phyloP scores from a whole-genome alignment of 2,888 invertebrate genomes.

The Troides oblongomaculatus region DNA sequence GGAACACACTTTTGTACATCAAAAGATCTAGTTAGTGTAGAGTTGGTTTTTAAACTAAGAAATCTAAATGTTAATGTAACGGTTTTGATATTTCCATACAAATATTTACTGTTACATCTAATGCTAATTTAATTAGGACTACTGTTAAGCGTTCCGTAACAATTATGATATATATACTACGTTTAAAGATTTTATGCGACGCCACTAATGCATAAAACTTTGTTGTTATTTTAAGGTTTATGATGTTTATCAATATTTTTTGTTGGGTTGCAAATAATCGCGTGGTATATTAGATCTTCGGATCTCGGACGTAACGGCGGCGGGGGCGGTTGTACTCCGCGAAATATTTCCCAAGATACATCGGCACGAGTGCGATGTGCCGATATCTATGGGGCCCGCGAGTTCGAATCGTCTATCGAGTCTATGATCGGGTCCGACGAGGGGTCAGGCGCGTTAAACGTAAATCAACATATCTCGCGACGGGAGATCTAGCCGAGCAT shows the following conservation, averaged over 20 bases:
- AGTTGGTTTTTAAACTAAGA: conserved; percentile 51
- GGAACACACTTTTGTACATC: no score
- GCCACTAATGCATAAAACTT: no score
- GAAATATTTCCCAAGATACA: conserved; percentile 77
- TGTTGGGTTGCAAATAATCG: conserved; percentile 33
- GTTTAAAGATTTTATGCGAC: conserved; percentile 7
- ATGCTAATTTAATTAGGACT: conserved; percentile 65
- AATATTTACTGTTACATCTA: conserved; percentile 67
- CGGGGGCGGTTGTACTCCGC: conserved; percentile 51
- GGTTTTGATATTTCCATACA: conserved; percentile 74
- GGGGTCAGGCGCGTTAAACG: conserved; percentile 79
- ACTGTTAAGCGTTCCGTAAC: conserved; percentile 18
- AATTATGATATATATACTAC: conserved; percentile 9
- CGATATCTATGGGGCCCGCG: conserved; percentile 72
- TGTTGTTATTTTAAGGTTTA: no score
- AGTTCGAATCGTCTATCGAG: conserved; percentile 77
- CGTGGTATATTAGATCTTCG: conserved; percentile 60
- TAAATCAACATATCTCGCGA: conserved; percentile 80
- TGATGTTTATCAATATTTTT: no score
- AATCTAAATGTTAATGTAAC: conserved; percentile 58
- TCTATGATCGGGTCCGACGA: conserved; percentile 75
- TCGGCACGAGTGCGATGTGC: conserved; percentile 76
- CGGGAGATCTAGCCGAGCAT: conserved; percentile 76
- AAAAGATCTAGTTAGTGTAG: background rate
- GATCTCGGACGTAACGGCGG: conserved; percentile 62